These are phyloP conservation scores for Drosophila subsilvestris DNA, from an alignment of 2,888 invertebrate species.

Conservation along the genomic window DNA sequence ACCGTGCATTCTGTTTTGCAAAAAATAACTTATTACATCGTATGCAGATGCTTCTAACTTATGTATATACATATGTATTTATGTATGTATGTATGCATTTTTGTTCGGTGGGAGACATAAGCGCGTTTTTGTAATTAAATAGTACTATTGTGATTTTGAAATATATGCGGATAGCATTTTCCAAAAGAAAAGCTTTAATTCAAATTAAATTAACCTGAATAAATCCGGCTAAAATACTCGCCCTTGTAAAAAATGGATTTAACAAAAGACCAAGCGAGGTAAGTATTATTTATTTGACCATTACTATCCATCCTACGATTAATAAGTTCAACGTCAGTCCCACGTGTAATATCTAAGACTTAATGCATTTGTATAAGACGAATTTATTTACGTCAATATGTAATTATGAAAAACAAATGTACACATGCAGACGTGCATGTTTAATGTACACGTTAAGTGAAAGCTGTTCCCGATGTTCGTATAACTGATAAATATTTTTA, in stretches of 20 bases:
- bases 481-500: neutral
- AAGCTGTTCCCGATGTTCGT: neutral
- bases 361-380: neutral
- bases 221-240: neutral
- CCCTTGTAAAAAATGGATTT: neutral
- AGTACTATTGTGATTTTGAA: neutral
- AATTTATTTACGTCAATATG: neutral
- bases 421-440: neutral
- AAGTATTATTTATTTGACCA: neutral
- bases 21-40: neutral
- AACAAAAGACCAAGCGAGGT: neutral
- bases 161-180: neutral
- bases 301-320: neutral
- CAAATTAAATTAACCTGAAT: neutral
- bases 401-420: neutral
- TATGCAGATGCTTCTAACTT: neutral
- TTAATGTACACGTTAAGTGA: neutral
- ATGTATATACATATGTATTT: constrained; percentile 6
- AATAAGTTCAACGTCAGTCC: neutral
- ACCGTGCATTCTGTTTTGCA: neutral
- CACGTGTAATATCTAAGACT: neutral
- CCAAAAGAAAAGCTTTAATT: neutral
- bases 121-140: neutral
- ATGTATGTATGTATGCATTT: neutral
- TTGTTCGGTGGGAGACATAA: neutral